Evolutionary conservation across 2,888 invertebrate genomes (phyloP).

Genomic region (Dynastes tityus): DNA sequence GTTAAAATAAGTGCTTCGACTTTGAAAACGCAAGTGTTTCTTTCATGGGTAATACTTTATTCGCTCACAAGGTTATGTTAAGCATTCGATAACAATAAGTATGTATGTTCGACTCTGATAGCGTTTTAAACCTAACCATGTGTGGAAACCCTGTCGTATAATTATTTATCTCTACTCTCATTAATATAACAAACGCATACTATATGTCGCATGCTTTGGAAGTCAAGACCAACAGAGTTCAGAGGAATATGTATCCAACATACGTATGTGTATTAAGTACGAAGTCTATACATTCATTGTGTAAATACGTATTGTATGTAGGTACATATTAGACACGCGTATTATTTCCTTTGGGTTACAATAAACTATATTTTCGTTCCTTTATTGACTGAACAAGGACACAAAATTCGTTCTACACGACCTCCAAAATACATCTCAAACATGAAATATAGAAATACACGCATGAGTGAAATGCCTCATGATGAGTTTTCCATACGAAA

Average conservation of each 20-base stretch:
- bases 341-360: too few species aligned
- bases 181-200: neutral
- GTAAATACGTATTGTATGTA: neutral
- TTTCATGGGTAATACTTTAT: too few species aligned
- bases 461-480: slow-evolving; percentile 30
- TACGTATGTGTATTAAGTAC: neutral
- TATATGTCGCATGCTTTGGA: neutral
- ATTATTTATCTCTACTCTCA: neutral
- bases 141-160: too few species aligned
- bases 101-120: too few species aligned
- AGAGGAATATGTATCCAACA: neutral
- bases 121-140: too few species aligned
- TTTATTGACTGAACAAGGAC: slow-evolving; percentile 21
- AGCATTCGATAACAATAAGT: too few species aligned
- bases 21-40: too few species aligned
- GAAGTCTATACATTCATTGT: neutral
- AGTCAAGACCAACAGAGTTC: neutral
- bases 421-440: slow-evolving; percentile 24
- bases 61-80: too few species aligned
- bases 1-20: too few species aligned
- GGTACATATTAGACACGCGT: neutral
- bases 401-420: slow-evolving; percentile 15
- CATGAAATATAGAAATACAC: slow-evolving; percentile 42
- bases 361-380: slow-evolving; percentile 12
- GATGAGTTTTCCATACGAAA: slow-evolving; percentile 44